Evolutionary conservation across 2,888 invertebrate genomes (phyloP).

Genomic region (Eupelmus urozonus): DNA sequence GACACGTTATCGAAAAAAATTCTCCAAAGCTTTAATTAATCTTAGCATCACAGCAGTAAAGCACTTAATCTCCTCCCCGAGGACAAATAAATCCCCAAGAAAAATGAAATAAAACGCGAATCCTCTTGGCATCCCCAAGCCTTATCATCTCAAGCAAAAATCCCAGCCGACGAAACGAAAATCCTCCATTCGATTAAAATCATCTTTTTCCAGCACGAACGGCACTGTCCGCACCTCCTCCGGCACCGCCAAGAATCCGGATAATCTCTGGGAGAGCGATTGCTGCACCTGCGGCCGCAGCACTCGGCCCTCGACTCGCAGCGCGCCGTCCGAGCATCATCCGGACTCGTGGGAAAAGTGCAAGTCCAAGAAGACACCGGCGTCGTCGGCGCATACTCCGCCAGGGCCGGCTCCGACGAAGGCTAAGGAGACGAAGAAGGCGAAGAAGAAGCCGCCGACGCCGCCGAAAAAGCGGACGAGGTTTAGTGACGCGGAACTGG

Average conservation of each 20-base stretch:
- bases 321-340: background rate
- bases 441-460: background rate
- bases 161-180: no score
- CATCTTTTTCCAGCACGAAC: background rate
- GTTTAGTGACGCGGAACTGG: slow-evolving; percentile 25
- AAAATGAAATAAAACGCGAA: no score
- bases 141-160: no score
- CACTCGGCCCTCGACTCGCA: background rate
- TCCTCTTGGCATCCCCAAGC: no score
- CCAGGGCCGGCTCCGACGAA: no score
- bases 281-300: slow-evolving; percentile 37
- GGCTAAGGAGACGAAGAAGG: background rate
- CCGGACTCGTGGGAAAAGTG: background rate
- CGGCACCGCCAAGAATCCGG: background rate
- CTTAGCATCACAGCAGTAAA: no score
- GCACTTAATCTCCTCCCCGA: no score
- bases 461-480: background rate
- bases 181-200: background rate
- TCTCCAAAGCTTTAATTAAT: no score
- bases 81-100: no score
- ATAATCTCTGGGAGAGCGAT: slow-evolving; percentile 4
- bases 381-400: background rate
- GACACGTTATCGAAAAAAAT: no score
- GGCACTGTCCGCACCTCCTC: background rate
- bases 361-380: background rate